Evolutionary conservation across 2,113 vertebrate genomes (phyloP).

Genomic region (Ahaetulla prasina): DNA sequence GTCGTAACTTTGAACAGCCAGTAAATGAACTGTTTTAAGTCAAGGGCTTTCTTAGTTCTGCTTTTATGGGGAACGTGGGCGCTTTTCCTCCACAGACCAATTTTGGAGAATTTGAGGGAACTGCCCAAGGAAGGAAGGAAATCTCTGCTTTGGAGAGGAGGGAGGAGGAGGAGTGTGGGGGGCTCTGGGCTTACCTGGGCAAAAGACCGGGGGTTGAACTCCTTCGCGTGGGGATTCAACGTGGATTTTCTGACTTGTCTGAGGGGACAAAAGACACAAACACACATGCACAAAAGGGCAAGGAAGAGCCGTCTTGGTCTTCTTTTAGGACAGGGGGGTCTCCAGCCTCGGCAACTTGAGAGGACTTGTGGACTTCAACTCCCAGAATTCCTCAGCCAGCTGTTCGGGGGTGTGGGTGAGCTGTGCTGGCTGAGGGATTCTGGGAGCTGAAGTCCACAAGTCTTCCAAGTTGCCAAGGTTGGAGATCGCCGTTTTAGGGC

Average conservation of each 20-base stretch:
- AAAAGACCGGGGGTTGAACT: conserved; percentile 94
- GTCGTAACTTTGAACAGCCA: too few relatives aligned
- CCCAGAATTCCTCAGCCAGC: too few relatives aligned
- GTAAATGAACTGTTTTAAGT: too few relatives aligned
- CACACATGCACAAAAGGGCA: neutral
- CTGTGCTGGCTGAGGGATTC: too few relatives aligned
- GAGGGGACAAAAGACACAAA: conserved; percentile 33
- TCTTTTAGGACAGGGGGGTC: too few relatives aligned
- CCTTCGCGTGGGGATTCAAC: conserved; percentile 96
- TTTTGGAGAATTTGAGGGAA: neutral
- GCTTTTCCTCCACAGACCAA: neutral
- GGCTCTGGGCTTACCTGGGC: conserved; percentile 78
- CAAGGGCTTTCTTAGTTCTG: too few relatives aligned
- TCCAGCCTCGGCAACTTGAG: too few relatives aligned
- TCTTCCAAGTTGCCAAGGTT: too few relatives aligned
- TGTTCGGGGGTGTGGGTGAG: too few relatives aligned
- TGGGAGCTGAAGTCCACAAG: too few relatives aligned
- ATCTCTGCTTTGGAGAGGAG: neutral
- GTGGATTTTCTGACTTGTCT: conserved; percentile 98
- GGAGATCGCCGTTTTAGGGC: too few relatives aligned
- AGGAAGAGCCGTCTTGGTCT: neutral
- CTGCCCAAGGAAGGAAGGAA: neutral
- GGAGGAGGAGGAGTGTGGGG: neutral
- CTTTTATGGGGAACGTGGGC: neutral
- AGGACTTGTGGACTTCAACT: too few relatives aligned